Evolutionary conservation across 2,888 invertebrate species (phyloP), one percentile per base, ranked within the genome.

Genomic region (Caenorhabditis imperialis): DNA sequence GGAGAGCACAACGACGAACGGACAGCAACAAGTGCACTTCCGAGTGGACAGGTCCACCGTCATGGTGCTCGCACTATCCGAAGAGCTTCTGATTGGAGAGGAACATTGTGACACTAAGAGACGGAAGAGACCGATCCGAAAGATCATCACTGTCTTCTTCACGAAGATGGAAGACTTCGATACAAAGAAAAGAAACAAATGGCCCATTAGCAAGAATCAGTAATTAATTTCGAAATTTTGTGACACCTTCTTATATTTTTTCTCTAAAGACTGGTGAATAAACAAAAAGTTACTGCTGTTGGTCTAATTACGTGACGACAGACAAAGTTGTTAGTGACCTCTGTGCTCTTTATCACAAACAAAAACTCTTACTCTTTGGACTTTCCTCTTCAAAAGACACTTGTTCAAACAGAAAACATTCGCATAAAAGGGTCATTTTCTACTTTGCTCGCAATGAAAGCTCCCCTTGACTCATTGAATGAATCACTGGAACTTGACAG

Each of bases 1-100:
- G 4, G 58, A 58, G 37, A 5, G 45, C 1, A 37, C 48, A 6
- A 58, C 47, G 20, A 27, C 5, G 2, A 48, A 47, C 16, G 58
- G 58, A n/a, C 58, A 58, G 23, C 20, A 23, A 25, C 47, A 48
- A 20, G 58, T 58, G 23, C 48, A 47, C 33, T 58, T 23, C 27
- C 22, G 20, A 58, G 7, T 33, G 8, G 35, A 10, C n/a, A 1
- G 1, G 12, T 16, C 16, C 4, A 33, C 23, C 16, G 23, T 33
- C 3, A 25, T 38, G 48, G 44, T 47, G 4, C 12, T 20, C 3
- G 33, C 35, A 6, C 18, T 47, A 7, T 58, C 58, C 0, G 27
- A 38, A 25, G 35, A 58, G 33, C 20, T 58, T 18, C 48, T 38
- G 10, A 5, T 7, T 4, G 44, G 44, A 33, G 8, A 45, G 22